These are phyloP conservation scores for Phenganax stokvisi DNA, from an alignment of 92 coral and sea anemone species.

Conservation along the genomic window DNA sequence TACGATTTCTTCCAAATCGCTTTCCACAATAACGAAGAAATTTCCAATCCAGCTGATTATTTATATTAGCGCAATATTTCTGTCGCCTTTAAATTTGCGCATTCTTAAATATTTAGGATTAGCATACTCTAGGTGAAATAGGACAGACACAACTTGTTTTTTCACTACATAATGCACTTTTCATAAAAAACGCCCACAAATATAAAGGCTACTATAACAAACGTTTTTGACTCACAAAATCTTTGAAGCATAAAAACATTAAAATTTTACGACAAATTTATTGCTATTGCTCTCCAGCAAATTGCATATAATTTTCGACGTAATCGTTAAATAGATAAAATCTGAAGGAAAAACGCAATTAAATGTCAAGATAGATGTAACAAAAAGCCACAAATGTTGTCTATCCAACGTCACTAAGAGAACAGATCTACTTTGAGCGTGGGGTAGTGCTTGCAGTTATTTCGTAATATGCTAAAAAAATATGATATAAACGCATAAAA, in stretches of 20 bases:
- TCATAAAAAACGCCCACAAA: no score
- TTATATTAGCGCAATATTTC: not conserved
- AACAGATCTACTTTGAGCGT: not conserved
- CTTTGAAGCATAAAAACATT: conserved; percentile 10
- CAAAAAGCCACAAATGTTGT: not conserved
- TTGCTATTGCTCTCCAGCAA: not conserved
- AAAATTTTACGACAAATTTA: not conserved
- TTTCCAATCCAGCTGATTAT: not conserved
- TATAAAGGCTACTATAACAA: no score
- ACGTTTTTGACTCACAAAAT: not conserved
- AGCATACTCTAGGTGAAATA: not conserved
- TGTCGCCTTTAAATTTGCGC: not conserved
- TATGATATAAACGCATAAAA: not conserved
- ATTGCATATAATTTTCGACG: not conserved
- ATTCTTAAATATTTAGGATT: not conserved
- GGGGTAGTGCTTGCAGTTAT: not conserved
- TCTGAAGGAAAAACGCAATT: not conserved
- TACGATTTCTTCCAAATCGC: not conserved
- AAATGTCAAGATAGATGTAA: not conserved
- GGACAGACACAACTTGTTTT: not conserved
- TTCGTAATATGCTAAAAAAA: not conserved
- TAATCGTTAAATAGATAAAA: not conserved
- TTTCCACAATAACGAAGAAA: not conserved
- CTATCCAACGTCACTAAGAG: not conserved
- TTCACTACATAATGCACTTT: not conserved